Evolutionary conservation across 92 coral and sea anemone genomes (phyloP), one percentile per base, ranked within the genome.

Genomic region (Parazoanthus darwini): DNA sequence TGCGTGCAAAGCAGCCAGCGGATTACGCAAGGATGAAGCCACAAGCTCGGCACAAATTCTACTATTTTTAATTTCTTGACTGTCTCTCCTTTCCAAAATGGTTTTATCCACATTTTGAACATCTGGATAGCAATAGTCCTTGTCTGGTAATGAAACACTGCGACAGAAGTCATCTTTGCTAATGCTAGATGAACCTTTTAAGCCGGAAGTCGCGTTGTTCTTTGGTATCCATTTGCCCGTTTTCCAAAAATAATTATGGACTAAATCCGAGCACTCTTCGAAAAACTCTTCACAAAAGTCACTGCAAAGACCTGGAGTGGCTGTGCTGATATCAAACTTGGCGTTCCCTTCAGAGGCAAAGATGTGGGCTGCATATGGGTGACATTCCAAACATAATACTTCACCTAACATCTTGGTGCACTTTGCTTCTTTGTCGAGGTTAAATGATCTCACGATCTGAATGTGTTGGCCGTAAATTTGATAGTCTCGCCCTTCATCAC

Each of bases 341-440:
- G 75, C 88, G 86, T 96, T 96, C 11, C 96, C 93, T 86, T 96
- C 98, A 4, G 98, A 97, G 77, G 89, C 92, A 59, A 90, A 95
- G 63, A 96, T 90, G 78, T 96, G 98, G n/a, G 98, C 98, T 9
- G 98, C 96, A 83, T 95, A 96, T 8, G 94, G 92, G 78, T 96
- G 95, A 66, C 98, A 96, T 48, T 91, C 92, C 10, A 96, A 92
- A 85, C 98, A 96, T 22, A 96, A 80, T 46, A 95, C 91, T 56
- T 88, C 85, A 72, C 86, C 84, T 25, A 96, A 75, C 87, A 93
- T 58, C 42, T 86, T 85, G 29, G 91, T 83, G 75, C 98, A 96
- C 54, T 80, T 44, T 2, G 89, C 73, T 46, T 90, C 87, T 46
- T 33, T 86, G 67, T 73, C 85, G 67, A 92, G 88, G 59, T 77